Percentiles rank a stretch among this genome's conserved stretches.
Conservation (phyloP, 2,888 invertebrate species). For the Clistopyga incitator region DNA sequence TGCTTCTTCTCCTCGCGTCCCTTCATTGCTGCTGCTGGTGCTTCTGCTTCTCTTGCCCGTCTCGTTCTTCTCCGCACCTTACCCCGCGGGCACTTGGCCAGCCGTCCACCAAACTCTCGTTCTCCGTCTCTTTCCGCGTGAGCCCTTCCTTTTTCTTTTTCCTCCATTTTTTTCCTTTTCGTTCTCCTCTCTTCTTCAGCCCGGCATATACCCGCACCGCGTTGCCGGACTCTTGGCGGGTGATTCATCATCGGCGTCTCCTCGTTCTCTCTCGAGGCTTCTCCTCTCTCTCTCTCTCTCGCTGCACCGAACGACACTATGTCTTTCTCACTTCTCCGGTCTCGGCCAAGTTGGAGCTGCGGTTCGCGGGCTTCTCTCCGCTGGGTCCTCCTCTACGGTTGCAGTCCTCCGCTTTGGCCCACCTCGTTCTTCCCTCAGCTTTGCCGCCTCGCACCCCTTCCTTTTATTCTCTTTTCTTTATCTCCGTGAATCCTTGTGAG, state of each 20-base stretch:
- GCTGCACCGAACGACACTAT: conserved; percentile 8
- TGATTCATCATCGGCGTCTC: conserved; percentile 81
- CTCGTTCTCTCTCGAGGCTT: conserved; percentile 59
- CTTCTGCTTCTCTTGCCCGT: conserved; percentile 50
- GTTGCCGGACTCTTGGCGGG: conserved; percentile 71
- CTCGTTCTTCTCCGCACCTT: conserved; percentile 33
- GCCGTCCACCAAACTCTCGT: conserved; percentile 48
- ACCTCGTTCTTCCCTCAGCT: conserved; percentile 58
- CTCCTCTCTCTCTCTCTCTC: conserved; percentile 48
- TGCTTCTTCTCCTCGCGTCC: conserved; percentile 58
- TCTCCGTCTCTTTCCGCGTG: conserved; percentile 57
- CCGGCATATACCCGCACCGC: conserved; percentile 63
- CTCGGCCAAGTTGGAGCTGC: conserved; percentile 56
- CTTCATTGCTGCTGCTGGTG: conserved; percentile 66
- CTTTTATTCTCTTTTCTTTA: conserved; percentile 37
- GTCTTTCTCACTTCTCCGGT: conserved; percentile 64
- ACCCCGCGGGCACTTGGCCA: conserved; percentile 64
- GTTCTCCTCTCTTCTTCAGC: conserved; percentile 69
- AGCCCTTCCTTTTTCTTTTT: conserved; percentile 40
- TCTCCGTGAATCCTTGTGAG: conserved; percentile 47
- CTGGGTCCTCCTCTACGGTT: conserved; percentile 39
- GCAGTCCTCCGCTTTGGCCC: conserved; percentile 33
- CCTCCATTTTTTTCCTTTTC: conserved; percentile 60
- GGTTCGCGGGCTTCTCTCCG: conserved; percentile 56
- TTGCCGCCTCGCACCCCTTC: conserved; percentile 58